These are phyloP conservation scores for Actenoides hombroni DNA, from an alignment of 2,113 vertebrate species.

Conservation along the genomic window DNA sequence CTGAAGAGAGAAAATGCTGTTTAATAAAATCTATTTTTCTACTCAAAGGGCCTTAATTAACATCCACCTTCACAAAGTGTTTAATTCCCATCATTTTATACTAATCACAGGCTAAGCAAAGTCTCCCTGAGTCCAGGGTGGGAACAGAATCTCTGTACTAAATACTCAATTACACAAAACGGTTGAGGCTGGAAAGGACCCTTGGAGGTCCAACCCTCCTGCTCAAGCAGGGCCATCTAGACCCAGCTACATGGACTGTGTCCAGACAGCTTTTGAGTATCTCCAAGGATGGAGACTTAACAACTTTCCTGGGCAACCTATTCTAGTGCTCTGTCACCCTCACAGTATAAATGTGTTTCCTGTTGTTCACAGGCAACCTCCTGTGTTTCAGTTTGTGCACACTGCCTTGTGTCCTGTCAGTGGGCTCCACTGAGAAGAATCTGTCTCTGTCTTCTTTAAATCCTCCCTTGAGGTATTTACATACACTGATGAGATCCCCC, in stretches of 20 bases:
- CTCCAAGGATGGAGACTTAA: not conserved
- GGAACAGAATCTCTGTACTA: not conserved
- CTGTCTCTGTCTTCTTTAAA: not conserved
- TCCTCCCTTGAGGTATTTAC: not conserved
- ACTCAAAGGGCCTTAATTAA: not conserved
- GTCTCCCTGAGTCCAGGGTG: not conserved
- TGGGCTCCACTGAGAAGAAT: not conserved
- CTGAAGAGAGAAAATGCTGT: conserved; percentile 64
- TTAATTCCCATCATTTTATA: not conserved
- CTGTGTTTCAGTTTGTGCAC: not conserved
- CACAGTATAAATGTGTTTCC: not conserved
- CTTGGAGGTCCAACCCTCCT: not conserved
- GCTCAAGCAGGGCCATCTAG: not conserved
- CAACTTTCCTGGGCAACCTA: not conserved
- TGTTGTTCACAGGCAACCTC: not conserved
- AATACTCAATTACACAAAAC: not conserved
- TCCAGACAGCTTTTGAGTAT: not conserved
- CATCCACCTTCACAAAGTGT: not conserved
- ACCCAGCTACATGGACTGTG: not conserved
- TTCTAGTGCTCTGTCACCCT: not conserved
- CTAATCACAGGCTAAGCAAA: not conserved
- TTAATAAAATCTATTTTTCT: not conserved
- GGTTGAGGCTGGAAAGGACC: not conserved
- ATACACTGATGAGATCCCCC: not conserved
- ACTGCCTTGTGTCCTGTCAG: rapidly evolving